A percentile compares a stretch with the other conserved stretches of the same genome.
phyloP scores from a whole-genome alignment of 2,888 invertebrate genomes.

The Prosapia bicincta region DNA sequence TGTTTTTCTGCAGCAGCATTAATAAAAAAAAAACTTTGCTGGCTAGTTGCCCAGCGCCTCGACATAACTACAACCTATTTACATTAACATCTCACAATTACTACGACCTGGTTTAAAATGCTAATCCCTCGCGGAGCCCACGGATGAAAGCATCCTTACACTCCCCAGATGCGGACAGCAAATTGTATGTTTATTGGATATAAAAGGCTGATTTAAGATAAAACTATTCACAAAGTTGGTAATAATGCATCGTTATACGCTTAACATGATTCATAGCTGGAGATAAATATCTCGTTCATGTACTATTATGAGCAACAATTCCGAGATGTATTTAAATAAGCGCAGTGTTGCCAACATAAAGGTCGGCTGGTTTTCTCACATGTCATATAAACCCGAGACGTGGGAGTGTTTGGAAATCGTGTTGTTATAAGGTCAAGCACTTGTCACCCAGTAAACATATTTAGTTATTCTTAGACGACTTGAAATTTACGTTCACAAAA shows the following conservation, averaged over 20 bases:
- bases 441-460: too few species aligned
- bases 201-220: not conserved
- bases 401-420: too few species aligned
- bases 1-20: not conserved
- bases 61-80: not conserved
- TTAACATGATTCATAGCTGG: not conserved
- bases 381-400: too few species aligned
- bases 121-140: not conserved
- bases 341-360: too few species aligned
- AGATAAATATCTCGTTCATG: not conserved
- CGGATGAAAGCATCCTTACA: not conserved
- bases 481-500: too few species aligned
- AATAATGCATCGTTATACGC: not conserved
- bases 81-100: not conserved
- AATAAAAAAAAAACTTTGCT: not conserved
- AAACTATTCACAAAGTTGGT: not conserved
- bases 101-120: not conserved
- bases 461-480: too few species aligned
- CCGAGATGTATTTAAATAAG: too few species aligned
- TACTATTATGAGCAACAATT: not conserved
- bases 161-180: not conserved
- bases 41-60: not conserved
- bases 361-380: too few species aligned
- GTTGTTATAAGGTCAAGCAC: too few species aligned
- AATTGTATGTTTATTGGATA: not conserved